Conservation (phyloP, 2,888 invertebrate genomes). For the Antheraea yamamai region DNA sequence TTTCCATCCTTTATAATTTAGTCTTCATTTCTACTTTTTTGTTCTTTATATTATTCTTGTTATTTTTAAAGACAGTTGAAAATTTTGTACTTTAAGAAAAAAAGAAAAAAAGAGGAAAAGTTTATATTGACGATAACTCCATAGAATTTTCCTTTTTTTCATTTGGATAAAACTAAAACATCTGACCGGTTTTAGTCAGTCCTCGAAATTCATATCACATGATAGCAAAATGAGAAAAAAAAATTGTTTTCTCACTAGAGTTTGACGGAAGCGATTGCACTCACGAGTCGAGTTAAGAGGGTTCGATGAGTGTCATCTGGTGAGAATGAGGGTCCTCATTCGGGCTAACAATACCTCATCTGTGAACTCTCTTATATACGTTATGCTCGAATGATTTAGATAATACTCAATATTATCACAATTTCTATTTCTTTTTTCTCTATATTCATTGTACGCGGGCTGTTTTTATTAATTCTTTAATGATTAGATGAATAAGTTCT, state of each 20-base stretch:
- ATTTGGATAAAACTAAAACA: neutral
- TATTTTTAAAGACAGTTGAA: too few species aligned
- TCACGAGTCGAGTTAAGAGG: slow-evolving; percentile 43
- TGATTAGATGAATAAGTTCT: neutral
- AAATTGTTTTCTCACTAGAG: slow-evolving; percentile 38
- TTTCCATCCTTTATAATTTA: too few species aligned
- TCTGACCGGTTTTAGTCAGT: neutral
- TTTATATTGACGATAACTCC: too few species aligned
- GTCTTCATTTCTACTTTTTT: too few species aligned
- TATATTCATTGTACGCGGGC: neutral
- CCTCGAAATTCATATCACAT: slow-evolving; percentile 3
- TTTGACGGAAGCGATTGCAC: slow-evolving; percentile 44
- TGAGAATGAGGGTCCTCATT: slow-evolving; percentile 42
- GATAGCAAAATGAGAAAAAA: slow-evolving; percentile 4
- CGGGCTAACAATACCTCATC: slow-evolving; percentile 28
- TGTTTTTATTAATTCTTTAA: neutral
- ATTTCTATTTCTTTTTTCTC: neutral
- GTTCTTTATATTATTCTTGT: too few species aligned
- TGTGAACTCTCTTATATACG: slow-evolving; percentile 23
- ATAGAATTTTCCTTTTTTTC: neutral
- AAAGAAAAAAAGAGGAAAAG: too few species aligned
- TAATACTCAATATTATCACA: neutral
- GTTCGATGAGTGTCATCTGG: slow-evolving; percentile 50
- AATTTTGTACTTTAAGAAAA: too few species aligned
- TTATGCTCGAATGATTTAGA: slow-evolving; percentile 27